A percentile compares a stretch with the other conserved stretches of the same genome.
phyloP scores from a whole-genome alignment of 2,113 vertebrate genomes.

The Muntiacus reevesi region DNA sequence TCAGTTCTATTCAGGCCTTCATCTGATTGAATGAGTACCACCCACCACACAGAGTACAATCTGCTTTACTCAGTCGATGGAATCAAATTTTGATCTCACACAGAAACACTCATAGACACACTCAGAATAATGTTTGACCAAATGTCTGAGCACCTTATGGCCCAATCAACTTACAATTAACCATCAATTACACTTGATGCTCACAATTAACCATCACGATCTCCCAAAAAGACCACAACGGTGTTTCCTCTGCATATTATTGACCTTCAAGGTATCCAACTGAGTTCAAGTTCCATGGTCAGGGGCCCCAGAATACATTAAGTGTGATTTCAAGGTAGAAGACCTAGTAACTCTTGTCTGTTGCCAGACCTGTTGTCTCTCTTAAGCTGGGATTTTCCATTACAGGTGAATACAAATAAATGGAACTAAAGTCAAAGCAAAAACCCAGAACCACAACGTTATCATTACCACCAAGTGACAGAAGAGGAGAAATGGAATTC shows the following conservation, averaged over 20 bases:
- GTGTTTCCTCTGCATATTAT: background rate
- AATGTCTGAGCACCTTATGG: background rate
- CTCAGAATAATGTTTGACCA: background rate
- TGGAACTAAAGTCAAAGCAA: background rate
- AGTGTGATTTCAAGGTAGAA: background rate
- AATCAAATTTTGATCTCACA: background rate
- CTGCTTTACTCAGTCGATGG: background rate
- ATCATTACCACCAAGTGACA: background rate
- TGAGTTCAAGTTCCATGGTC: background rate
- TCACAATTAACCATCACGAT: background rate
- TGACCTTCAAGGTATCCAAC: background rate
- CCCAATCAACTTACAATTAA: background rate
- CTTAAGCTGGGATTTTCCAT: background rate
- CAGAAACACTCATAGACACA: background rate
- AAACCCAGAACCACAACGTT: background rate
- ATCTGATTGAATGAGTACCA: background rate
- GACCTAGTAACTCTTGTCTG: background rate
- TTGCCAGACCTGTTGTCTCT: background rate
- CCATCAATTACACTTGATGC: background rate
- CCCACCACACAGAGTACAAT: background rate
- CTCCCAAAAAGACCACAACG: background rate
- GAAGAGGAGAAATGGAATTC: background rate
- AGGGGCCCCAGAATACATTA: rapidly evolving
- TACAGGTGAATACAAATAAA: background rate
- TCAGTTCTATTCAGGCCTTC: background rate